Percentiles rank a stretch among this genome's conserved stretches.
These are phyloP conservation scores for Argyra leucocephala DNA, from an alignment of 2,888 invertebrate genomes.

Conservation along the genomic window DNA sequence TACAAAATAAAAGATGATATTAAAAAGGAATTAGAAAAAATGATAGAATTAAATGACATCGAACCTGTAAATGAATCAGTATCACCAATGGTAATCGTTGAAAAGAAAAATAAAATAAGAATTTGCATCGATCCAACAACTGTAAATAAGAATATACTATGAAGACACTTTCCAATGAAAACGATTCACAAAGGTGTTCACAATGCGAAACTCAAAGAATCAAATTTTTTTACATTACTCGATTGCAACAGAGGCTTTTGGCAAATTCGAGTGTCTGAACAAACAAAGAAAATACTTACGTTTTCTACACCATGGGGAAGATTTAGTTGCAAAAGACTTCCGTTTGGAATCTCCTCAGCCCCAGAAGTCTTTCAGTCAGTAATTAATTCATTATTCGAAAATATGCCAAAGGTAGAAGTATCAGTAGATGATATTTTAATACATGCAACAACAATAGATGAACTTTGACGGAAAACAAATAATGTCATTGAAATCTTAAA, in stretches of 20 bases:
- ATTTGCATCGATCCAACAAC: slow-evolving; percentile 15
- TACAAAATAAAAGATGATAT: slow-evolving; percentile 19
- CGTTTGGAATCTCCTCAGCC: slow-evolving; percentile 2
- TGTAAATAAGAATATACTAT: neutral
- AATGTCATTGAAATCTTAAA: slow-evolving; percentile 21
- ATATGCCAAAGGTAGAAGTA: slow-evolving; percentile 19
- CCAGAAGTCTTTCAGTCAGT: slow-evolving; percentile 11
- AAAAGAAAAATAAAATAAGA: slow-evolving; percentile 17
- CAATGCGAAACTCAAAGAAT: too few species aligned
- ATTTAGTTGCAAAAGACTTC: neutral
- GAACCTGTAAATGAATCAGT: slow-evolving; percentile 19
- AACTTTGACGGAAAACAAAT: slow-evolving; percentile 19
- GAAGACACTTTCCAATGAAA: too few species aligned
- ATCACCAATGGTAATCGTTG: slow-evolving; percentile 21
- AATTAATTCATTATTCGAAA: slow-evolving; percentile 12
- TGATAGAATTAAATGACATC: slow-evolving; percentile 18
- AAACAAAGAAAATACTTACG: too few species aligned
- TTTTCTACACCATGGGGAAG: slow-evolving; percentile 7
- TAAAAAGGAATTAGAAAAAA: slow-evolving; percentile 21
- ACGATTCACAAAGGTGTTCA: too few species aligned
- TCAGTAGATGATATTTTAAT: slow-evolving; percentile 26
- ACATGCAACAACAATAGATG: slow-evolving; percentile 20
- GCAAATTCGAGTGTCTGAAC: too few species aligned
- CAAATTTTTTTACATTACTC: too few species aligned
- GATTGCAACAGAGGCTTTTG: too few species aligned